phyloP scores from a whole-genome alignment of 2,113 vertebrate genomes.

The Alligator sinensis region DNA sequence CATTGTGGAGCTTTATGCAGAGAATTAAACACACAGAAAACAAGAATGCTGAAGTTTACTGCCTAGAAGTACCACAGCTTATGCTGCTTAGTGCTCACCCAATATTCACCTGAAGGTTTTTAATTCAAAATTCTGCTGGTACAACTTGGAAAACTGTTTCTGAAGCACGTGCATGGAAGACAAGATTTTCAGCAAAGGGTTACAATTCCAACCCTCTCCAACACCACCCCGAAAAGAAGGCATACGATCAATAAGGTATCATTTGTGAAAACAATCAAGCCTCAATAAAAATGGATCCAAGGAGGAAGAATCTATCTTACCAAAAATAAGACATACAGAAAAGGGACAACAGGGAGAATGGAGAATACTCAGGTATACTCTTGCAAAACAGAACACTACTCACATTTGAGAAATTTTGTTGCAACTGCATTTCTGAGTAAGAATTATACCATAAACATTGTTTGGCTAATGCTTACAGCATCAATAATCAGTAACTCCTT shows the following conservation, averaged over 20 bases:
- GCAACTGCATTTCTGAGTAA: background rate
- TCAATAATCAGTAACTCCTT: no score
- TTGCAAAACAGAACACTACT: background rate
- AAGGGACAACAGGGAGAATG: background rate
- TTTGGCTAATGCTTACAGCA: background rate
- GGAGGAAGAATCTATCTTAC: slow-evolving; percentile 28
- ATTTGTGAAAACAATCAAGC: background rate
- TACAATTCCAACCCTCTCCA: background rate
- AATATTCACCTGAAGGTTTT: background rate
- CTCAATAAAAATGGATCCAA: slow-evolving; percentile 1
- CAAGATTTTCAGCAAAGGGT: background rate
- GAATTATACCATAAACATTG: background rate
- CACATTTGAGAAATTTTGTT: background rate
- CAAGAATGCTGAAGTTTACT: background rate
- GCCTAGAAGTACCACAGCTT: background rate
- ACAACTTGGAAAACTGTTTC: background rate
- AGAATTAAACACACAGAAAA: background rate
- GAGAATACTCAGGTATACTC: background rate
- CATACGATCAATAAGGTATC: background rate
- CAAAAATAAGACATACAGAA: background rate
- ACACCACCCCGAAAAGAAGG: background rate
- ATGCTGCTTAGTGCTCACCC: background rate
- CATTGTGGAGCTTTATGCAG: background rate
- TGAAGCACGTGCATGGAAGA: background rate
- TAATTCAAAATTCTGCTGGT: background rate